These are phyloP conservation scores for Scomberomorus guttatus DNA, from an alignment of 2,797 vertebrate genomes.

Conservation along the genomic window DNA sequence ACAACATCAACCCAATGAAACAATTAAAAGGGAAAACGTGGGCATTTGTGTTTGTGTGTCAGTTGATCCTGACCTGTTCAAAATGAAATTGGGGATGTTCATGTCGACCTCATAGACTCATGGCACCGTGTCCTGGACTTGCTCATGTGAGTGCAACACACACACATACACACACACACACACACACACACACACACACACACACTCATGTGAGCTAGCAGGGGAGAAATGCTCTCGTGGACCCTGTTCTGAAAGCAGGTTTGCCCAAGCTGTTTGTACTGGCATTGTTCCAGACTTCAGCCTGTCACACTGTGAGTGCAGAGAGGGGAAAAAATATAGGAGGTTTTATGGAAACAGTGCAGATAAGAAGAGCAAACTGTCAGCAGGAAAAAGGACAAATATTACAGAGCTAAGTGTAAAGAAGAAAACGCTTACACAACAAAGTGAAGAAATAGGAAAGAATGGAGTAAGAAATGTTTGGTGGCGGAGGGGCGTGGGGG, in stretches of 20 bases:
- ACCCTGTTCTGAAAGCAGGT: constrained; percentile 71
- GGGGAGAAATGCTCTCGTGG: constrained; percentile 48
- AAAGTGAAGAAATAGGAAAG: constrained; percentile 31
- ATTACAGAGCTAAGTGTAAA: constrained; percentile 38
- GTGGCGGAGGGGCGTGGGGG: background rate
- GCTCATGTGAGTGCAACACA: constrained; percentile 44
- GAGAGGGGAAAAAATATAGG: constrained; percentile 24
- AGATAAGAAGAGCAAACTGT: constrained; percentile 67
- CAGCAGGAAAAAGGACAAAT: constrained; percentile 34
- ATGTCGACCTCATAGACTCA: constrained; percentile 44
- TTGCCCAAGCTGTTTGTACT: constrained; percentile 80
- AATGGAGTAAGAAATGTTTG: background rate
- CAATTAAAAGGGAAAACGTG: background rate
- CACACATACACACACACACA: background rate
- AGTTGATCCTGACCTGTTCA: constrained; percentile 25
- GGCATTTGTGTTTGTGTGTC: constrained; percentile 3
- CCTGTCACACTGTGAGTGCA: constrained; percentile 50
- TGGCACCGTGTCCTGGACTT: constrained; percentile 51
- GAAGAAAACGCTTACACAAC: constrained; percentile 43
- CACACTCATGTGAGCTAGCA: constrained; percentile 25
- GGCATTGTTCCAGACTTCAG: constrained; percentile 65
- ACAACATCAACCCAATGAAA: background rate
- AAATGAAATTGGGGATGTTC: constrained; percentile 20
- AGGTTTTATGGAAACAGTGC: constrained; percentile 42
- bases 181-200: constrained; percentile 7